Evolutionary conservation across 1,140 invertebrate species (phyloP).

Genomic region (Ceratitis capitata): DNA sequence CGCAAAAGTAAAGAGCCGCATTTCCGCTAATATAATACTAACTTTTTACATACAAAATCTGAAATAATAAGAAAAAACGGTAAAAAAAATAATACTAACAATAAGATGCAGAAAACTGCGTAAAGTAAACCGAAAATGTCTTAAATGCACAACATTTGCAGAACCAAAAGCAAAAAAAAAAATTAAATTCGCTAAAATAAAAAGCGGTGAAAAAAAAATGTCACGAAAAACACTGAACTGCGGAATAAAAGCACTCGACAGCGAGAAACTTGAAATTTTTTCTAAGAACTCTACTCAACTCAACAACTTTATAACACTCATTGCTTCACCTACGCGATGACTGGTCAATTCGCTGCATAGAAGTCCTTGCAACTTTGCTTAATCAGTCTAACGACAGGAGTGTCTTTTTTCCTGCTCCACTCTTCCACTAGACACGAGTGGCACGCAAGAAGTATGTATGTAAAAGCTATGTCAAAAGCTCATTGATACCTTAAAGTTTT

Average conservation of each 20-base stretch:
- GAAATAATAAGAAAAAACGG: background rate
- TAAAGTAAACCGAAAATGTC: too few species aligned
- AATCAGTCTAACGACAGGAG: too few species aligned
- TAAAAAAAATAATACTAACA: background rate
- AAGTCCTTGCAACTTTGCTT: background rate
- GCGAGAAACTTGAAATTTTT: background rate
- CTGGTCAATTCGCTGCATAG: background rate
- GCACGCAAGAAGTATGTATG: background rate
- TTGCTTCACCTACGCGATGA: background rate
- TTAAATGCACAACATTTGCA: too few species aligned
- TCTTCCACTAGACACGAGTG: background rate
- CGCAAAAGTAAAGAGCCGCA: too few species aligned
- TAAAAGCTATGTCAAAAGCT: background rate
- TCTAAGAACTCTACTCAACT: background rate
- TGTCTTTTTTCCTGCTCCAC: background rate
- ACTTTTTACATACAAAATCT: background rate
- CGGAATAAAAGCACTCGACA: background rate
- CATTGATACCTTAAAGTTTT: conserved; percentile 15
- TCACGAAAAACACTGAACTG: background rate
- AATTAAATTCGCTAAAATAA: too few species aligned
- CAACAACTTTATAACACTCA: background rate
- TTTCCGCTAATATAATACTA: too few species aligned
- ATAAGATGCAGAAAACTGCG: background rate
- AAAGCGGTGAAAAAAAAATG: background rate
- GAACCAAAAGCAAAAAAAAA: too few species aligned